Percentiles rank a stretch among this genome's conserved stretches.
Evolutionary conservation across 2,888 invertebrate genomes (phyloP).

Genomic region (Mellilla xanthometata): DNA sequence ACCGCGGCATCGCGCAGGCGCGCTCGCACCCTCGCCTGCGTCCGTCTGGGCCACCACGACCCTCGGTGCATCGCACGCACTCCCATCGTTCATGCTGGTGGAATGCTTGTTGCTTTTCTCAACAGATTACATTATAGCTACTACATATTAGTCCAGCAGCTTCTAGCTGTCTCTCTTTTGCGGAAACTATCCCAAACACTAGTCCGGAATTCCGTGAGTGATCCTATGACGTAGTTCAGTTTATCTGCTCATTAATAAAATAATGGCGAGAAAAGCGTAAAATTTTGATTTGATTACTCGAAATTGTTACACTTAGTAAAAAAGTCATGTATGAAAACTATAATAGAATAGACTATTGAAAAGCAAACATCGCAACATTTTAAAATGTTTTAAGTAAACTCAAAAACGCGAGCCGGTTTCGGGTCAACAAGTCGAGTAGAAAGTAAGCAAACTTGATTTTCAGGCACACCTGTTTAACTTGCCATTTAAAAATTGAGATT

Average conservation of each 20-base stretch:
- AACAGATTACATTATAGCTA: no score
- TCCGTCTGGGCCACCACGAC: conserved; percentile 46
- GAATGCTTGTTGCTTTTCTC: conserved; percentile 24
- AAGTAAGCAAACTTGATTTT: conserved; percentile 32
- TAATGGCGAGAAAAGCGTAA: no score
- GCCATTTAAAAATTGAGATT: conserved; percentile 4
- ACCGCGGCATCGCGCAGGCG: conserved; percentile 68
- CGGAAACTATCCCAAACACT: no score
- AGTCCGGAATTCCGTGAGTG: no score
- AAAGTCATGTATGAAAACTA: no score
- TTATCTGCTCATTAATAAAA: no score
- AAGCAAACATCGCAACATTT: not conserved
- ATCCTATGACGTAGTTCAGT: no score
- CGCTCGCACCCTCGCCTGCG: conserved; percentile 48
- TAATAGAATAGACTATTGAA: no score
- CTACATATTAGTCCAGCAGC: no score
- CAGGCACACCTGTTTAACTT: conserved; percentile 23
- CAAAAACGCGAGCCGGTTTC: conserved; percentile 16
- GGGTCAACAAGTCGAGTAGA: conserved; percentile 29
- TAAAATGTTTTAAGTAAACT: conserved; percentile 3
- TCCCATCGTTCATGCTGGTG: conserved; percentile 15
- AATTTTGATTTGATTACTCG: no score
- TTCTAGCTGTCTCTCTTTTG: no score
- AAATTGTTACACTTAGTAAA: no score
- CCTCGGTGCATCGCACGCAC: conserved; percentile 48